phyloP scores from a whole-genome alignment of 1,140 invertebrate species.

The honey bee (Apis mellifera) region DNA sequence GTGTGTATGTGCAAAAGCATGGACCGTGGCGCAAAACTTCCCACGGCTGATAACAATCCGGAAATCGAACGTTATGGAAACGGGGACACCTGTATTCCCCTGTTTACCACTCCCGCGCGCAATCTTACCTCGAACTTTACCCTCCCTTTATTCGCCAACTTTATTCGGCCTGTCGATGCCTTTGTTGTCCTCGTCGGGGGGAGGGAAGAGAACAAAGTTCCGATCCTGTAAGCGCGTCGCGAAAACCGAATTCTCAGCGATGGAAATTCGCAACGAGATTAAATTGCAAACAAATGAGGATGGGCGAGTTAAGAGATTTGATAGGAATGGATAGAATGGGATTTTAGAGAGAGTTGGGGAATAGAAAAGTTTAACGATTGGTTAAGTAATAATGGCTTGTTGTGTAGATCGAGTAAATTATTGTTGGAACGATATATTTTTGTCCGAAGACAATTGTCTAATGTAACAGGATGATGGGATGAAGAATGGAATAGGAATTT shows the following conservation, averaged over 20 bases:
- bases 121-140: constrained; percentile 31
- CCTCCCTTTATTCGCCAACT: constrained; percentile 17
- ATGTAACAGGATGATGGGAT: too few relatives aligned
- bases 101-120: constrained; percentile 6
- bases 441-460: too few relatives aligned
- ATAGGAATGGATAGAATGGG: too few relatives aligned
- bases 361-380: too few relatives aligned
- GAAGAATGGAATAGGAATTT: too few relatives aligned
- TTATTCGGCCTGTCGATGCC: background rate
- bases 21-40: constrained; percentile 6
- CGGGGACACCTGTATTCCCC: constrained; percentile 19
- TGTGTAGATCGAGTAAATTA: too few relatives aligned
- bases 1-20: too few relatives aligned
- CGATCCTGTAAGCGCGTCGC: background rate
- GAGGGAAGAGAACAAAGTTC: background rate
- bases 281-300: too few relatives aligned
- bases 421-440: too few relatives aligned
- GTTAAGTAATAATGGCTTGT: too few relatives aligned
- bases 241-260: background rate
- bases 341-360: too few relatives aligned
- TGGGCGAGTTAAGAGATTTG: too few relatives aligned
- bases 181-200: background rate
- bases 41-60: constrained; percentile 19
- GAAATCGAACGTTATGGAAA: constrained; percentile 34
- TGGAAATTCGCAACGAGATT: background rate